phyloP scores from a whole-genome alignment of 2,113 vertebrate species.

The Saccopteryx bilineata region DNA sequence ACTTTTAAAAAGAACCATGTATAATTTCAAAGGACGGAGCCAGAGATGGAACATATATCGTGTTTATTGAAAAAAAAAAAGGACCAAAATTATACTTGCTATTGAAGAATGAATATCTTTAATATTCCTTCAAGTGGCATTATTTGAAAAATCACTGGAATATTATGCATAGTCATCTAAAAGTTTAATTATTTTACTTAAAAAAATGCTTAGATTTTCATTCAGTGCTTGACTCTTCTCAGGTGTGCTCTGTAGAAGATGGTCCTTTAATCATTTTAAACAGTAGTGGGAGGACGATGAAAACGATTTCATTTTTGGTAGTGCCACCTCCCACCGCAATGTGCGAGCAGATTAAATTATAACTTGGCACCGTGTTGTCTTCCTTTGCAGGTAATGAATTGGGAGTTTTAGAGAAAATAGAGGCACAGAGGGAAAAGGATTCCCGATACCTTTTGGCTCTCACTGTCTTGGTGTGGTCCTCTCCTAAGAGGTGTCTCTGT shows the following conservation, averaged over 20 bases:
- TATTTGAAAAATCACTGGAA: not conserved
- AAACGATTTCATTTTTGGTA: not conserved
- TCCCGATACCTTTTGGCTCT: not conserved
- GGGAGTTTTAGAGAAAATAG: not conserved
- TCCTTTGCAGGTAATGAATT: not conserved
- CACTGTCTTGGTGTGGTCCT: fast-evolving
- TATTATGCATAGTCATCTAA: not conserved
- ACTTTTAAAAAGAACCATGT: not conserved
- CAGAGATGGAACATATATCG: not conserved
- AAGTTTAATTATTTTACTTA: not conserved
- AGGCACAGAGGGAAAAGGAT: not conserved
- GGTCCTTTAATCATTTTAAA: not conserved
- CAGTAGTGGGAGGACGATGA: not conserved
- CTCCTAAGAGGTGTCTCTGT: not conserved
- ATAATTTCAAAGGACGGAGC: not conserved
- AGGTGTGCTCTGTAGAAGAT: not conserved
- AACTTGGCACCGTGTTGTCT: not conserved
- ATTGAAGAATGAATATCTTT: not conserved
- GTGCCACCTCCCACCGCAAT: no score
- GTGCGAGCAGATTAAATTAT: not conserved
- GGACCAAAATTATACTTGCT: not conserved
- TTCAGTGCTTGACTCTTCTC: not conserved
- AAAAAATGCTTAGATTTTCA: constrained; percentile 4
- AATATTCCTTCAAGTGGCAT: not conserved
- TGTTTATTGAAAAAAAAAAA: not conserved